phyloP scores from a whole-genome alignment of 2,113 vertebrate genomes.

The Melospiza melodia region DNA sequence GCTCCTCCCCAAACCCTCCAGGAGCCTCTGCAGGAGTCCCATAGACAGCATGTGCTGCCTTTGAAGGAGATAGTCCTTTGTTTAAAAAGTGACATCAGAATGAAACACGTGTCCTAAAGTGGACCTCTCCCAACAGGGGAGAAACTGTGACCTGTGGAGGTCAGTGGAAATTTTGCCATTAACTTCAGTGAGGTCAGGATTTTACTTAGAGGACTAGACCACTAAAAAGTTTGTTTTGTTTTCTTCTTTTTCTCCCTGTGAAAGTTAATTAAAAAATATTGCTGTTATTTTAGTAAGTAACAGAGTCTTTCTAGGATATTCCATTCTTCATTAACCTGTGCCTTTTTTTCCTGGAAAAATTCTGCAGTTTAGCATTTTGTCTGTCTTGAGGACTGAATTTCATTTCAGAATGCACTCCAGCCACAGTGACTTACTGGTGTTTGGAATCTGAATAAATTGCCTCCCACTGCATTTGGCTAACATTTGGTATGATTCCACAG shows the following conservation, averaged over 20 bases:
- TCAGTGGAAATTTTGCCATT: not conserved
- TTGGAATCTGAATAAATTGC: not conserved
- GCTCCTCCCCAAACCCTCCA: not conserved
- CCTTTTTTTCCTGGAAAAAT: not conserved
- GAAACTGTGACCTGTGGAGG: not conserved
- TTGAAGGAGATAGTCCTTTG: not conserved
- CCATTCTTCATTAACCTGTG: not conserved
- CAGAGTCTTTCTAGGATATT: not conserved
- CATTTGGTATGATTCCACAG: not conserved
- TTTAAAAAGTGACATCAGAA: not conserved
- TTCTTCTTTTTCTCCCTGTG: not conserved
- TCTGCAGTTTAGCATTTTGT: not conserved
- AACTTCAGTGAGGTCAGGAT: not conserved
- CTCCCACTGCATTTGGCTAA: not conserved
- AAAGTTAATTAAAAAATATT: not conserved
- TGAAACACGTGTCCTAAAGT: not conserved
- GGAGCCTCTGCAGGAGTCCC: not conserved
- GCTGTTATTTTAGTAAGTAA: not conserved
- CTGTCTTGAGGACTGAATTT: not conserved
- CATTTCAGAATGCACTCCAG: not conserved
- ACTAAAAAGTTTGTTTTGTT: not conserved
- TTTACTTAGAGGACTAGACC: not conserved
- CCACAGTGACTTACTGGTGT: not conserved
- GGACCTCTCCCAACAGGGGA: not conserved
- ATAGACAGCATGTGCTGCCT: accelerated